Evolutionary conservation across 1,140 invertebrate species (phyloP).

Genomic region (Bombus consobrinus): DNA sequence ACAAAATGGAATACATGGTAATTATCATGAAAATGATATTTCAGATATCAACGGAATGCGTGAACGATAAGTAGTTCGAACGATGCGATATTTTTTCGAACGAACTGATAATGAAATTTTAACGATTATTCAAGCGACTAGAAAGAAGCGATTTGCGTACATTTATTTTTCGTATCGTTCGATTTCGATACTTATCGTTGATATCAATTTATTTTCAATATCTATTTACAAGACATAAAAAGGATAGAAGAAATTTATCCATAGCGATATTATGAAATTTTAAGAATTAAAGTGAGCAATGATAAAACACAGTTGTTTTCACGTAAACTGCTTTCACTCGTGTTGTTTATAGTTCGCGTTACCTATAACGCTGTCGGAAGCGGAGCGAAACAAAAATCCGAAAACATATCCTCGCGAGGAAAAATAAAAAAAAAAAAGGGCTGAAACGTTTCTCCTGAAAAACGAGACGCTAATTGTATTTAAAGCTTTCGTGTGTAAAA

Average conservation of each 20-base stretch:
- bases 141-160: background rate
- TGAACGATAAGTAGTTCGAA: background rate
- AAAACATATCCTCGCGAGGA: constrained; percentile 19
- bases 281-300: background rate
- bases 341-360: background rate
- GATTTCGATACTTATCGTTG: background rate
- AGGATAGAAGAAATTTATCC: background rate
- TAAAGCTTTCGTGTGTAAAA: constrained; percentile 43
- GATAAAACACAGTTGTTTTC: background rate
- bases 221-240: background rate
- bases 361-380: background rate
- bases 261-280: background rate
- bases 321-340: background rate
- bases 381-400: background rate
- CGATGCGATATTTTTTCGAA: background rate
- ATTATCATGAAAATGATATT: background rate
- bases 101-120: background rate
- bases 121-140: background rate
- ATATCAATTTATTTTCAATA: background rate
- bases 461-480: constrained; percentile 50
- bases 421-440: constrained; percentile 1
- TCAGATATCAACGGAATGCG: background rate
- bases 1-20: background rate
- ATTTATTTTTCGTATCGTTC: background rate
- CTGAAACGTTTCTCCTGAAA: constrained; percentile 7